A percentile compares a stretch with the other conserved stretches of the same genome.
These are phyloP conservation scores for Cerceris rybyensis DNA, from an alignment of 2,888 invertebrate species.

Conservation along the genomic window DNA sequence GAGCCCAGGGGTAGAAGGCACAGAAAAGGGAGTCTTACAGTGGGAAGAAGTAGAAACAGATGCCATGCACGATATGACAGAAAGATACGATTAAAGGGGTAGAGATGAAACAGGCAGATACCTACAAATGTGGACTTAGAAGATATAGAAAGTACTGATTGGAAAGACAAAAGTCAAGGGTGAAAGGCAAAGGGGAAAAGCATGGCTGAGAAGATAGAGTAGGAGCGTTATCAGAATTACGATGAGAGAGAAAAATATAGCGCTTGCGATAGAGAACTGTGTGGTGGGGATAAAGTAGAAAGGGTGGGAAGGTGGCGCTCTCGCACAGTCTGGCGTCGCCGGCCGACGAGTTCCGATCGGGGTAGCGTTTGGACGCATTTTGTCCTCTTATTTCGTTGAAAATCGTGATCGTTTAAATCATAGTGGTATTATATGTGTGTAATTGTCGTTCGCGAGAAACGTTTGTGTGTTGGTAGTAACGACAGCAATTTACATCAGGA, in stretches of 20 bases:
- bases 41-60: constrained; percentile 4
- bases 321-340: constrained; percentile 75
- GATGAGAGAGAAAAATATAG: background rate
- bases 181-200: background rate
- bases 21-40: background rate
- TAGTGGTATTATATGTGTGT: constrained; percentile 5
- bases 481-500: background rate
- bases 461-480: background rate
- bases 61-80: background rate
- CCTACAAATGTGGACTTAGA: background rate
- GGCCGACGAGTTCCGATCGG: constrained; percentile 68
- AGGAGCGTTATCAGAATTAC: background rate
- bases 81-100: constrained; percentile 1
- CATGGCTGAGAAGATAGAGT: background rate
- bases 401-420: constrained; percentile 17
- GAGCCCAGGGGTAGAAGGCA: too few species aligned
- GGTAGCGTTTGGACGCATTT: constrained; percentile 4
- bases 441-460: constrained; percentile 1
- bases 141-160: too few species aligned
- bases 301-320: constrained; percentile 60
- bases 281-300: constrained; percentile 53
- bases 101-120: background rate
- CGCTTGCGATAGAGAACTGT: background rate
- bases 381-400: constrained; percentile 16
- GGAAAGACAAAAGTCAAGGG: too few species aligned